These are phyloP conservation scores for Parnassius orleans DNA, from an alignment of 2,888 invertebrate species.

Conservation along the genomic window DNA sequence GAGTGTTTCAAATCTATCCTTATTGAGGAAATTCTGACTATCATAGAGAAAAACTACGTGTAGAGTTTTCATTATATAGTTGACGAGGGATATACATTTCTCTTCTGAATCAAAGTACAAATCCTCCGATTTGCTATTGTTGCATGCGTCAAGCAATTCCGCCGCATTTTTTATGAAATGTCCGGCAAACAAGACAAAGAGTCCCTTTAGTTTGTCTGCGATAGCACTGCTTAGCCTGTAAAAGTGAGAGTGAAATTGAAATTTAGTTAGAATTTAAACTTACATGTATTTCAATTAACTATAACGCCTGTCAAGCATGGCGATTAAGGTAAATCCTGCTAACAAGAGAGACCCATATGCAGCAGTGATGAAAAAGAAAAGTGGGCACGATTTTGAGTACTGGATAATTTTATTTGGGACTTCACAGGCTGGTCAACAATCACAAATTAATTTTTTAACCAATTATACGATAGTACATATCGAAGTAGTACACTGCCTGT, in stretches of 20 bases:
- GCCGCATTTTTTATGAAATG: constrained; percentile 92
- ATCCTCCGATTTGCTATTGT: constrained; percentile 79
- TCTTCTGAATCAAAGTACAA: constrained; percentile 77
- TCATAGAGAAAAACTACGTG: constrained; percentile 90
- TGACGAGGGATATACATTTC: constrained; percentile 83
- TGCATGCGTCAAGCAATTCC: constrained; percentile 85
- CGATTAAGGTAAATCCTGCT: too few relatives aligned
- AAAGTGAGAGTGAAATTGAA: constrained; percentile 24
- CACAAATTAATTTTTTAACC: too few relatives aligned
- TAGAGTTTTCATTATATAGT: constrained; percentile 88
- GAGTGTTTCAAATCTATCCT: constrained; percentile 90
- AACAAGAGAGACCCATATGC: too few relatives aligned
- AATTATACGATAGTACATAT: too few relatives aligned
- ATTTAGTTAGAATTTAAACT: too few relatives aligned
- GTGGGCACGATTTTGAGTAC: too few relatives aligned
- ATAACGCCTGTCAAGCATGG: too few relatives aligned
- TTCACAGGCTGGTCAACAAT: too few relatives aligned
- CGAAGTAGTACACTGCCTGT: too few relatives aligned
- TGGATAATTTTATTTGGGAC: too few relatives aligned
- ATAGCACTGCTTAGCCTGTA: constrained; percentile 87
- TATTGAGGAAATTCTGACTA: constrained; percentile 90
- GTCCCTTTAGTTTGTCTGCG: constrained; percentile 90
- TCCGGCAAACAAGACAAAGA: constrained; percentile 94
- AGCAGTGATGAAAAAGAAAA: too few relatives aligned
- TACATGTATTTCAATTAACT: too few relatives aligned